Conservation (phyloP, 2,797 vertebrate species). For the Amblyraja radiata region DNA sequence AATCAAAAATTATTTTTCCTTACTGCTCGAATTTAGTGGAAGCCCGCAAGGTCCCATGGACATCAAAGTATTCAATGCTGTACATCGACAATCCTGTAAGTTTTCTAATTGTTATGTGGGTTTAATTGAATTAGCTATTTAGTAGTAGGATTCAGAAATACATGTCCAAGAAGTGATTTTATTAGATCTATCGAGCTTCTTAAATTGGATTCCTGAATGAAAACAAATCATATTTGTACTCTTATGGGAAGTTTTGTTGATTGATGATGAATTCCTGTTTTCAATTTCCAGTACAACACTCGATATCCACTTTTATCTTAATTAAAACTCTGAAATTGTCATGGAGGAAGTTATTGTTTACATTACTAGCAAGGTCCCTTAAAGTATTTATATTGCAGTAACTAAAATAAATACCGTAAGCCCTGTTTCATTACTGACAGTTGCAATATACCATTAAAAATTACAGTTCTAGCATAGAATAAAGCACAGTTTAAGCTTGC, state of each 20-base stretch:
- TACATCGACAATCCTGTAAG: conserved; percentile 71
- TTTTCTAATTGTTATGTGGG: conserved; percentile 39
- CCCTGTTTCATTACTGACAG: neutral
- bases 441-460: neutral
- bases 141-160: neutral
- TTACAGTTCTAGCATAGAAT: neutral
- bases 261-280: neutral
- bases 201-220: neutral
- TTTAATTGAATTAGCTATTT: neutral
- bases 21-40: conserved; percentile 50
- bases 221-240: neutral
- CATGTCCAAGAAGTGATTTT: neutral
- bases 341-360: neutral
- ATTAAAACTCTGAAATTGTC: neutral
- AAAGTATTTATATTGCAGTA: neutral
- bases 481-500: neutral
- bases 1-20: neutral
- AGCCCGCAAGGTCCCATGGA: conserved; percentile 64
- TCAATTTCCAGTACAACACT: conserved; percentile 4
- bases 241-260: neutral
- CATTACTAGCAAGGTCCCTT: neutral
- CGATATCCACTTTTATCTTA: neutral
- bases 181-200: neutral
- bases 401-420: neutral
- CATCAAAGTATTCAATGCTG: conserved; percentile 66